Base-by-base conservation (phyloP, 2,797 vertebrate species). In the Myripristis jacobus region DNA sequence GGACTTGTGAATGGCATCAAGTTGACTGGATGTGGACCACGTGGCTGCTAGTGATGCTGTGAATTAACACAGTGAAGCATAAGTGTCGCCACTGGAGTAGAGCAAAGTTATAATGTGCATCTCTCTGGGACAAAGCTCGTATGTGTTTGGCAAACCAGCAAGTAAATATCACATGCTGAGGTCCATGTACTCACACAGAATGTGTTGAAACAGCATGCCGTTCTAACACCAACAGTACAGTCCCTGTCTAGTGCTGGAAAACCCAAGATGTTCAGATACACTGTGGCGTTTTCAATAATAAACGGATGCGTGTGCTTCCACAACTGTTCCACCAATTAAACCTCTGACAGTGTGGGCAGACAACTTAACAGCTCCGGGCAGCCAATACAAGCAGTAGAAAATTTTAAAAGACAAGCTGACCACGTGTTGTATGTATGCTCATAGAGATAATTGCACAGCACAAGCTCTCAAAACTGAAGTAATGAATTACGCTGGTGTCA, bases 401-500 rank as follows among this genome's bases (percentile, higher is more conserved):
- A 68, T 34, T 66, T 54, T 19, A 43, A 73, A 58, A 21, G 53
- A 63, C 19, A 51, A 52, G 24, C 46, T 52, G 29, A 55, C 34
- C 1, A 21, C 10, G 21, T 24, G 16, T 43, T 43, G 15, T 15
- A 43, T 16, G 12, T 43, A 43, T 43, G 41, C 41, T 16, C 15
- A 12, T 11, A 12, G 36, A 13, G 24, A 21, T 24, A 29, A 41
- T 4, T 50, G 36, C 70, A 52, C 29, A 69, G 57, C 55, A 75
- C 34, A 46, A 81, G 61, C 67, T 72, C 41, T 70, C 46, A 66
- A n/a, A 81, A 16, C n/a, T 3, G 10, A 41, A 44, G 47, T 67
- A 55, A 73, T 71, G 38, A 72, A 70, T 67, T 60, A 77, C 79
- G 13, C 57, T 66, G 41, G 72, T 75, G 63, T 71, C 50, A 44